Base-by-base conservation (phyloP, 2,888 invertebrate genomes). In the Hesperia comma region DNA sequence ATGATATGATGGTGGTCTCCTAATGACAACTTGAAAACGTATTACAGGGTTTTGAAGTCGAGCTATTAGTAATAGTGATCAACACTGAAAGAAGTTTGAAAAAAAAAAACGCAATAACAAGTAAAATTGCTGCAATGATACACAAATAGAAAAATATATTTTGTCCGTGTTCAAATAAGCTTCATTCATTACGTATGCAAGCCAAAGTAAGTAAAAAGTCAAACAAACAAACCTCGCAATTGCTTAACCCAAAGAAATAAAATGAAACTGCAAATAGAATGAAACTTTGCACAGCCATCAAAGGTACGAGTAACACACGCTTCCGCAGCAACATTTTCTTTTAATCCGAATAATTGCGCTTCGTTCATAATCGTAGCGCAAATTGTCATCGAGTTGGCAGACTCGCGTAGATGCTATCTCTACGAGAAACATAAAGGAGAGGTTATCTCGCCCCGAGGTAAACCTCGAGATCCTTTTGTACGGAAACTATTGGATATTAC, bases 301-400 rank as follows among this genome's bases (percentile, higher is more conserved):
- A 60, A 66, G 66, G 66, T 26, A 26, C 26, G 26, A 26, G 26
- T 66, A 66, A 66, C 54, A 66, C 54, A 66, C 58, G 58, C 53
- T 66, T 63, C 54, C 66, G 60, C 60, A 54, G 66, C 66, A 54
- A 66, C 66, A 58, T 64, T 64, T 64, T 58, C 64, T 58, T 58
- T 64, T 58, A 64, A 64, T 64, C 64, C 64, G 51, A 41, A 58
- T 64, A 58, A 64, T 64, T 64, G 53, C 58, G 53, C 64, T 58
- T 64, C 58, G 58, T 53, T 64, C 57, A 58, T 64, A 64, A 64
- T 32, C 41, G 63, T 64, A 64, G 63, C 64, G 71, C 71, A 74
- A 71, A 72, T 74, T 71, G 72, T 72, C 72, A 74, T 75, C 68
- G 70, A 72, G 72, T 73, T 75, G 75, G 75, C 75, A 73, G 72